Conservation (phyloP, 2,888 invertebrate species). For the Icerya purchasi region DNA sequence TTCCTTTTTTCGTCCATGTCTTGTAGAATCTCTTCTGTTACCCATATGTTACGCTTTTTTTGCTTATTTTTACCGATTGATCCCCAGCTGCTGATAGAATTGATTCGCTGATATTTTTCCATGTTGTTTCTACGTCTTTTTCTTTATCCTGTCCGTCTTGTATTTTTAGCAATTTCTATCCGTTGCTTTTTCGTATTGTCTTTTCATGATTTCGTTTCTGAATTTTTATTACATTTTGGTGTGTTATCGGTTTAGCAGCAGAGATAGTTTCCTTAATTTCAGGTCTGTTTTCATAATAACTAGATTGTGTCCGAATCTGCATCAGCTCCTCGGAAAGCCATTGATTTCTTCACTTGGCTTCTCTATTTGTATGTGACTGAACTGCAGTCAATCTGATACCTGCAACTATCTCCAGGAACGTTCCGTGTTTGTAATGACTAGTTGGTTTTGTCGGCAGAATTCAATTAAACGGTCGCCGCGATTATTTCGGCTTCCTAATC, state of each 20-base stretch:
- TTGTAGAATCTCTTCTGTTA: neutral
- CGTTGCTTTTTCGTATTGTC: neutral
- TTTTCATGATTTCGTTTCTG: neutral
- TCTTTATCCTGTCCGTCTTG: neutral
- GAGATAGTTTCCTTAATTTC: no score
- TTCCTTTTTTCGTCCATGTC: neutral
- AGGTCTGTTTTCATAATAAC: no score
- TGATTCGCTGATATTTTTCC: neutral
- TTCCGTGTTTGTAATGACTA: slow-evolving; percentile 1
- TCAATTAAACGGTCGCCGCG: slow-evolving; percentile 2
- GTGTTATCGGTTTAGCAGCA: no score
- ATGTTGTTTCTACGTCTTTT: neutral
- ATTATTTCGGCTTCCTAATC: slow-evolving; percentile 9
- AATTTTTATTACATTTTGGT: no score
- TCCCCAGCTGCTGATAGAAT: neutral
- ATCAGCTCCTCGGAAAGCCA: neutral
- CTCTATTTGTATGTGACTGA: slow-evolving; percentile 2
- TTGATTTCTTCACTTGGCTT: slow-evolving; percentile 1
- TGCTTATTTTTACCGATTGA: neutral
- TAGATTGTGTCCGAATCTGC: neutral
- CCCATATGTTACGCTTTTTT: neutral
- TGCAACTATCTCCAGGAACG: neutral
- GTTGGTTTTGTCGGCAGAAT: neutral
- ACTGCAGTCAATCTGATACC: slow-evolving; percentile 10
- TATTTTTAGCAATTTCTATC: neutral